Evolutionary conservation across 2,888 invertebrate species (phyloP).

Genomic region (Perdita meconis): DNA sequence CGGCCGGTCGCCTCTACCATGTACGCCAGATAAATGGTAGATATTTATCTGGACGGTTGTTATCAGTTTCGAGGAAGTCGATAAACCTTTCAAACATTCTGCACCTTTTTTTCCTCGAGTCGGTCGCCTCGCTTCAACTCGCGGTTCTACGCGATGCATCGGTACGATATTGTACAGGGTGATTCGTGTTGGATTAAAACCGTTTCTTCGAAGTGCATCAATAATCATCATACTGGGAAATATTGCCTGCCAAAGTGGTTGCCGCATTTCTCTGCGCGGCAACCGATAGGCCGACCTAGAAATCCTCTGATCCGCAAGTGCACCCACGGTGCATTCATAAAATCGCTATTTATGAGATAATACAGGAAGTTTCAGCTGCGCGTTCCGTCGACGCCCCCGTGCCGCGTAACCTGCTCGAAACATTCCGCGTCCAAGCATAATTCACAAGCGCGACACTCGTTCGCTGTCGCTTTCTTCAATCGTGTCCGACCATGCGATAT

Average conservation of each 20-base stretch:
- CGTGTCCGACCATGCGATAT: neutral
- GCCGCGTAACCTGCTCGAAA: neutral
- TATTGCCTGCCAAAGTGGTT: neutral
- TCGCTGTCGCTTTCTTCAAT: neutral
- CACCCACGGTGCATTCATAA: neutral
- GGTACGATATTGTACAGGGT: constrained; percentile 1
- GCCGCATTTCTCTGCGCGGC: too few relatives aligned
- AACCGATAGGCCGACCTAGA: neutral
- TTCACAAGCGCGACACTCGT: constrained; percentile 2
- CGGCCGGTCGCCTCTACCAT: constrained; percentile 43
- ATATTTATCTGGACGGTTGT: constrained; percentile 46
- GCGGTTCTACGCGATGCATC: neutral
- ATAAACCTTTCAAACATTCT: constrained; percentile 49
- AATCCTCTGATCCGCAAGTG: neutral
- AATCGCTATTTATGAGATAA: constrained; percentile 1
- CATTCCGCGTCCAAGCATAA: constrained; percentile 16
- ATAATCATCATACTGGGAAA: neutral
- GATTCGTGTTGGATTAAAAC: neutral
- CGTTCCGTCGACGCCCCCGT: constrained; percentile 13
- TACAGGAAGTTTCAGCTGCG: neutral
- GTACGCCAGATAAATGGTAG: constrained; percentile 31
- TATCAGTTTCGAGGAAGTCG: constrained; percentile 32
- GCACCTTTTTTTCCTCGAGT: constrained; percentile 8
- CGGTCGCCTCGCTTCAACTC: constrained; percentile 9
- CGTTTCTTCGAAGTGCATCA: neutral